Evolutionary conservation across 2,113 vertebrate genomes (phyloP).

Genomic region (Pogona vitticeps): DNA sequence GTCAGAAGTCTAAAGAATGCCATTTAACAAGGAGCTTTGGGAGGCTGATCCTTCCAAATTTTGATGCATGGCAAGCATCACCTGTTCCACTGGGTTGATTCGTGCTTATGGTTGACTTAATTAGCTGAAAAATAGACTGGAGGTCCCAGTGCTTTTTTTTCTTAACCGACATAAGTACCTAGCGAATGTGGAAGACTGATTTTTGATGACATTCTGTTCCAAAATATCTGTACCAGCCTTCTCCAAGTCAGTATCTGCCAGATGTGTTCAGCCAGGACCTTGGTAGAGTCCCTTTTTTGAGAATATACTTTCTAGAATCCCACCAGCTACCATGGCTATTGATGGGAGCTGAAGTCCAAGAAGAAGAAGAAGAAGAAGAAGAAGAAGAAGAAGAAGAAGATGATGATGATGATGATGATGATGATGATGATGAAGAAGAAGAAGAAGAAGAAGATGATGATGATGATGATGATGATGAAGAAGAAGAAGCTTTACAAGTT

Average conservation of each 20-base stretch:
- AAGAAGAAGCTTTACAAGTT: too few species aligned
- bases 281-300: too few species aligned
- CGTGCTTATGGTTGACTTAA: neutral
- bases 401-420: too few species aligned
- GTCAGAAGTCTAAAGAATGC: constrained; percentile 22
- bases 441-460: too few species aligned
- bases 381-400: neutral
- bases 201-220: too few species aligned
- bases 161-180: neutral
- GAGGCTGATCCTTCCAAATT: constrained; percentile 14
- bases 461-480: too few species aligned
- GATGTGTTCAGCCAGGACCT: neutral
- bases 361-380: too few species aligned
- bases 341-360: neutral
- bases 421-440: too few species aligned
- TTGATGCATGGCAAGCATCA: constrained; percentile 18
- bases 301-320: neutral
- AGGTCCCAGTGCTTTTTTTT: neutral
- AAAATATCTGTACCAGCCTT: neutral
- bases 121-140: neutral
- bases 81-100: neutral
- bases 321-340: neutral
- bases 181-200: neutral
- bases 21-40: constrained; percentile 26
- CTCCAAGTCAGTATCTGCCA: neutral